These are phyloP conservation scores for Motacilla alba DNA, from an alignment of 2,113 vertebrate genomes.

Conservation along the genomic window DNA sequence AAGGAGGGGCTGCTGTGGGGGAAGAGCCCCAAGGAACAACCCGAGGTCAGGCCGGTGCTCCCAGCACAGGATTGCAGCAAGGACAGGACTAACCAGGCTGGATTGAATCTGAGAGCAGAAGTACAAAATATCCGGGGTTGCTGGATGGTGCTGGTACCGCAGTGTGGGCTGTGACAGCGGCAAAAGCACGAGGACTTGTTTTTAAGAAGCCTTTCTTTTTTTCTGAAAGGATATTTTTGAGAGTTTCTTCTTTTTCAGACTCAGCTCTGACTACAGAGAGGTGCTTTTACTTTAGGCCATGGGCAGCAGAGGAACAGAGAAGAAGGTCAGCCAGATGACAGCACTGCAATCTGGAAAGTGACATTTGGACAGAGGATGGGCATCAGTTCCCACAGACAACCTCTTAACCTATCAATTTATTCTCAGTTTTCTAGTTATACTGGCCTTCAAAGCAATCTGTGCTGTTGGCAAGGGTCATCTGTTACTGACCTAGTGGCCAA, in stretches of 20 bases:
- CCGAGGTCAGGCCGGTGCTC: background rate
- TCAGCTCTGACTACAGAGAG: constrained; percentile 5
- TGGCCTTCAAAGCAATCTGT: constrained; percentile 37
- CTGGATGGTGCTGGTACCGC: background rate
- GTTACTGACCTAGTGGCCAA: constrained; percentile 23
- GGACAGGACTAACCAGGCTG: background rate
- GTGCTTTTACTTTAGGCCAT: background rate
- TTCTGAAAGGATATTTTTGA: constrained; percentile 55
- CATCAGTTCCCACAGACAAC: background rate
- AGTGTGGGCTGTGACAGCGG: background rate
- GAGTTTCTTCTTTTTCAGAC: constrained; percentile 52
- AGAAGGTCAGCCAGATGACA: background rate
- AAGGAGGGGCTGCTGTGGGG: background rate
- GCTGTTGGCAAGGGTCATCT: background rate
- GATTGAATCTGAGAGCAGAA: constrained; percentile 12
- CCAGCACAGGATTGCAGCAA: background rate
- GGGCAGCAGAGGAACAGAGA: background rate
- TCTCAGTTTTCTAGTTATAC: background rate
- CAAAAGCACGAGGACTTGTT: background rate
- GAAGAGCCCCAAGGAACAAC: background rate
- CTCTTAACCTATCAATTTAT: constrained; percentile 19
- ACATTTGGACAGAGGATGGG: background rate
- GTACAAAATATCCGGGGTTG: background rate
- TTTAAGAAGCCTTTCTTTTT: constrained; percentile 49
- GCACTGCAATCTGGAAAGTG: background rate